Base-by-base conservation (phyloP, 2,888 invertebrate species). In the Eulithis prunata region DNA sequence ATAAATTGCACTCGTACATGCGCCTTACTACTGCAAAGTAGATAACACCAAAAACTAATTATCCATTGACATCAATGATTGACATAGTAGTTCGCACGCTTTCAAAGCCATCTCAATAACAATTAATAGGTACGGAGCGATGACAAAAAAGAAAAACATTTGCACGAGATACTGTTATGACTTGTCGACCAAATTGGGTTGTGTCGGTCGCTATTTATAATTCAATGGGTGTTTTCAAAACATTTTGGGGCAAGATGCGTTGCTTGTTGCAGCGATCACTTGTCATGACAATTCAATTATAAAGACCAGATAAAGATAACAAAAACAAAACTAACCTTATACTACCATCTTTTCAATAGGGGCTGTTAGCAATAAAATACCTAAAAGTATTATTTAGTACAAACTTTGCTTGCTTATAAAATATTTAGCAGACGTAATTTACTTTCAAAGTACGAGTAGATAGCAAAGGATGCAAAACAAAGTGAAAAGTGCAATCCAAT, bases 141-240 rank as follows among this genome's bases (percentile, higher is more conserved):
- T 83, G 80, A 85, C 83, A 83, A 83, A 83, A 81, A 83, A 83
- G 82, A 82, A 86, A 87, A 88, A 88, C 83, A 87, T 87, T 86
- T 84, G 80, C 72, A 79, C 73, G 81, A 81, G 78, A 76, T 73
- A 61, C 57, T 86, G 84, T 88, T 86, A 82, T 87, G 85, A 81
- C 79, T 79, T 81, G 73, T 77, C 71, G 78, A 79, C 79, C 78
- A 82, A 84, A 82, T 85, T 83, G 75, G 81, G 81, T 75, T 81
- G 80, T 78, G 74, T 78, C 74, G 62, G 69, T 69, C 72, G 74
- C 58, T 63, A 74, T 72, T 79, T 76, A 76, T 73, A 72, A 70
- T 72, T 76, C 74, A 78, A 70, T 77, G 71, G 62, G 78, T 81
- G 82, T 84, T 82, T 81, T 81, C 73, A 84, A 79, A 86, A 87